phyloP scores from a whole-genome alignment of 2,113 vertebrate species.

The Phycodurus eques region DNA sequence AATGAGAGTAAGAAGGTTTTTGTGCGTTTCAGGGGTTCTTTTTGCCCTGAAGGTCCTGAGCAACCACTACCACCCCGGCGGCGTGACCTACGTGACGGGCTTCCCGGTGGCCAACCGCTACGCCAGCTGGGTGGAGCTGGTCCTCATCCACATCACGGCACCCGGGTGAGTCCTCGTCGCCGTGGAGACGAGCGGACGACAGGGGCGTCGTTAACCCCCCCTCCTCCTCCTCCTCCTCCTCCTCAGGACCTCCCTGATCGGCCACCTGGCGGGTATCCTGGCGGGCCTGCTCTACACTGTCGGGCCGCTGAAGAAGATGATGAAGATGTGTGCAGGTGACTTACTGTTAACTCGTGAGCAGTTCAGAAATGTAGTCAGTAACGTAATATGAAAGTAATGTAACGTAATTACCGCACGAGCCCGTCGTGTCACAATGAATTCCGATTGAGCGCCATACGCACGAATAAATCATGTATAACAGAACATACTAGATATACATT shows the following conservation, averaged over 20 bases:
- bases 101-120: constrained; percentile 80
- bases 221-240: constrained; percentile 16
- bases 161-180: constrained; percentile 79
- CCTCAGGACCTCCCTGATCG: constrained; percentile 85
- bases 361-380: too few relatives aligned
- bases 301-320: constrained; percentile 82
- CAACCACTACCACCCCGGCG: constrained; percentile 86
- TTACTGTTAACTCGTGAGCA: too few relatives aligned
- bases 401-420: too few relatives aligned
- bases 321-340: constrained; percentile 82
- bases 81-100: constrained; percentile 77
- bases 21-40: constrained; percentile 80
- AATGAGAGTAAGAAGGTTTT: background rate
- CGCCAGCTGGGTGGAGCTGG: constrained; percentile 88
- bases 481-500: too few relatives aligned
- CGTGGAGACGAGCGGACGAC: constrained; percentile 11
- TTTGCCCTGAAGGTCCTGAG: constrained; percentile 94
- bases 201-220: constrained; percentile 16
- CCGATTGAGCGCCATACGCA: too few relatives aligned
- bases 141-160: constrained; percentile 83
- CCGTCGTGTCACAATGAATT: too few relatives aligned
- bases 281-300: constrained; percentile 87
- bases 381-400: too few relatives aligned
- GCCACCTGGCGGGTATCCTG: constrained; percentile 91
- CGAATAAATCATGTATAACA: too few relatives aligned